A percentile compares a stretch with the other conserved stretches of the same genome.
Conservation (phyloP, 37 sponge, comb jelly and placozoan genomes). For the Diacarnus erythraeanus region DNA sequence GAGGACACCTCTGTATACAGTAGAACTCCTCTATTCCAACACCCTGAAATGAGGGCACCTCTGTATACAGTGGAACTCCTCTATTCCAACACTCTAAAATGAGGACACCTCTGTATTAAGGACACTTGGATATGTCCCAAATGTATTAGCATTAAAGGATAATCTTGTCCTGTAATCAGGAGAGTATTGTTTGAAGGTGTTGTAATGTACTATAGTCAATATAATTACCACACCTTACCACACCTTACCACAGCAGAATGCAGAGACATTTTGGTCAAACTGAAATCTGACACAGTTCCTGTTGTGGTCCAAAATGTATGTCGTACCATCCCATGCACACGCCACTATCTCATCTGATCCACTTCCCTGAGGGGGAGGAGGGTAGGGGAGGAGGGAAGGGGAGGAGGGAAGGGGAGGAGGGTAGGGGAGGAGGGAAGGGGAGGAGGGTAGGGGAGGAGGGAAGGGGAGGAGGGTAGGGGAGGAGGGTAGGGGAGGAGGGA, state of each 20-base stretch:
- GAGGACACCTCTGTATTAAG: not conserved
- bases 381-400: not conserved
- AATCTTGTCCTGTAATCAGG: not conserved
- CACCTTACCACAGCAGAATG: constrained; percentile 66
- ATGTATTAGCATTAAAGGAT: not conserved
- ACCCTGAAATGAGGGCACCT: not conserved
- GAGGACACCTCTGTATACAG: not conserved
- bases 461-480: no score
- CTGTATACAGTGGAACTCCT: not conserved
- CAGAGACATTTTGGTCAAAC: constrained; percentile 72
- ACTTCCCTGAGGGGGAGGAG: constrained; percentile 47
- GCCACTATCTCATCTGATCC: constrained; percentile 76
- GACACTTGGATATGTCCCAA: not conserved
- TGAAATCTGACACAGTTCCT: constrained; percentile 53
- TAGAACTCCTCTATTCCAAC: not conserved
- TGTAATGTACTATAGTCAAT: no score
- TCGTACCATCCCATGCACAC: constrained; percentile 86
- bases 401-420: not conserved
- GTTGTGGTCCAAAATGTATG: constrained; percentile 69
- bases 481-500: no score
- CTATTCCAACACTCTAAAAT: not conserved
- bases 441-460: no score
- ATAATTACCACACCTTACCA: not conserved
- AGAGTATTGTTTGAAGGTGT: no score
- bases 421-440: no score